These are phyloP conservation scores for Avahi laniger DNA, from an alignment of 2,797 vertebrate species.

Conservation along the genomic window DNA sequence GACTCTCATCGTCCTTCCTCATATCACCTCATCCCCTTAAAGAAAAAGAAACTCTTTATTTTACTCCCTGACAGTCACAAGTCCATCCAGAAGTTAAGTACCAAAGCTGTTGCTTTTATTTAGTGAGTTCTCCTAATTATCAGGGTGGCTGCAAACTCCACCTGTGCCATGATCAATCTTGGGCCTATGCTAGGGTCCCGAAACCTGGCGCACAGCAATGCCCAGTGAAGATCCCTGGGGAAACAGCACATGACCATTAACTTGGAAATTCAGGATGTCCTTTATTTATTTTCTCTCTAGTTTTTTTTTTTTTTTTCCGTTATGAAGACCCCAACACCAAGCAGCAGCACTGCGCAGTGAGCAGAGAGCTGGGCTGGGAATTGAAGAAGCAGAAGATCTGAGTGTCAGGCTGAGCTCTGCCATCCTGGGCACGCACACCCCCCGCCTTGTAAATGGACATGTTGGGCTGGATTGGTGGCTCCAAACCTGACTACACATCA, in stretches of 20 bases:
- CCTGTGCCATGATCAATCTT: neutral
- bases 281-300: neutral
- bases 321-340: neutral
- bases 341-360: neutral
- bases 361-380: neutral
- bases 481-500: neutral
- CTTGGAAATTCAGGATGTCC: neutral
- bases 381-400: neutral
- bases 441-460: too few relatives aligned
- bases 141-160: neutral
- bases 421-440: neutral
- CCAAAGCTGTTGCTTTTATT: constrained; percentile 5
- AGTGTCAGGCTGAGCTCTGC: neutral
- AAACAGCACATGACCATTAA: accelerated
- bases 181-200: neutral
- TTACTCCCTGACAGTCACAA: neutral
- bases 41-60: constrained; percentile 5
- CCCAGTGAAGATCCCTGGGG: neutral
- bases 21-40: constrained; percentile 23
- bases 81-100: neutral
- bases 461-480: accelerated
- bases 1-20: neutral
- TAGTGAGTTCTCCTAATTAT: constrained; percentile 36
- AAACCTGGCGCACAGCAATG: neutral
- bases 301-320: neutral